These are phyloP conservation scores for Pleuronectes platessa DNA, from an alignment of 2,113 vertebrate species.

Conservation along the genomic window DNA sequence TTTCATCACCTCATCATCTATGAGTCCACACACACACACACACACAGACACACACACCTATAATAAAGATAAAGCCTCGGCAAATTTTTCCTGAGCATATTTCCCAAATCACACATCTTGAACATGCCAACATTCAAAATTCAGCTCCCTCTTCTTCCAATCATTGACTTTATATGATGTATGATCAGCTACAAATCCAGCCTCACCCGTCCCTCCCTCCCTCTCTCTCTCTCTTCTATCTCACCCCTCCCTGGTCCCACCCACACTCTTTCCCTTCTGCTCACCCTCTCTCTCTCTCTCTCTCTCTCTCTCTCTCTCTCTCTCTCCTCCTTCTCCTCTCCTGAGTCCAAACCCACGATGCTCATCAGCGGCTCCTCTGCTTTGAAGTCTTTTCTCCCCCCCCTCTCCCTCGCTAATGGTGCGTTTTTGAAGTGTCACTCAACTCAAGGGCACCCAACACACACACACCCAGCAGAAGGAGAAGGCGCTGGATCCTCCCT, in stretches of 20 bases:
- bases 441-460: constrained; percentile 70
- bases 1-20: neutral
- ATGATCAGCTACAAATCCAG: constrained; percentile 35
- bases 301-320: neutral
- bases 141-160: neutral
- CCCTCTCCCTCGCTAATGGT: constrained; percentile 64
- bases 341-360: constrained; percentile 60
- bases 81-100: neutral
- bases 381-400: constrained; percentile 71
- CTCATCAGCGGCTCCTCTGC: constrained; percentile 66
- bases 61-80: constrained; percentile 8
- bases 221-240: neutral
- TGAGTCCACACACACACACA: neutral
- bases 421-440: constrained; percentile 78
- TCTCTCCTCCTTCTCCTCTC: constrained; percentile 37
- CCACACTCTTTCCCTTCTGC: neutral
- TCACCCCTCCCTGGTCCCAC: constrained; percentile 12
- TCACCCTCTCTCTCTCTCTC: no score
- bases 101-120: neutral
- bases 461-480: constrained; percentile 63
- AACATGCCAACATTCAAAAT: neutral
- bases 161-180: constrained; percentile 21
- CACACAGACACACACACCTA: neutral
- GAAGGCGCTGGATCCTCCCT: constrained; percentile 19
- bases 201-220: constrained; percentile 8